A percentile compares a stretch with the other conserved stretches of the same genome.
Conservation (phyloP, 1,140 invertebrate genomes). For the Nasonia longicornis region DNA sequence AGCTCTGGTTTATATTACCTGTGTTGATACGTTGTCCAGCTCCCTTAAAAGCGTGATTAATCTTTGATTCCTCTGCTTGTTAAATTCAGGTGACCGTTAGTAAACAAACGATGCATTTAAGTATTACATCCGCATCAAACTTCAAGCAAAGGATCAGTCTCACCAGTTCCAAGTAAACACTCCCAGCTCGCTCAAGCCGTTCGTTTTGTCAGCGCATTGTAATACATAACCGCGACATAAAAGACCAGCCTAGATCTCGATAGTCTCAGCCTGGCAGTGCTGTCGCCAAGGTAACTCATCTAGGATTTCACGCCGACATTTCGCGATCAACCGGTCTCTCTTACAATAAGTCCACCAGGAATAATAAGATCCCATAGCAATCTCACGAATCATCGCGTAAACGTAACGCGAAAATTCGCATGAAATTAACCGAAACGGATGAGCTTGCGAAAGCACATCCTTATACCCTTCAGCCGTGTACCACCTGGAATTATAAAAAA, state of each 20-base stretch:
- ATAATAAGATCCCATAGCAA: neutral
- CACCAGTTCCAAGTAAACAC: neutral
- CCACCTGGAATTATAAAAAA: conserved; percentile 1
- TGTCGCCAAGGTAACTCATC: neutral
- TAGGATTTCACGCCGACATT: neutral
- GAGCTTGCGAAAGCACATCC: neutral
- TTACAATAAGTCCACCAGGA: neutral
- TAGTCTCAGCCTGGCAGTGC: neutral
- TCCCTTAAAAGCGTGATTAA: no score
- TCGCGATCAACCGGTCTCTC: neutral
- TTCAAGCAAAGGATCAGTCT: neutral
- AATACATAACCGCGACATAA: neutral
- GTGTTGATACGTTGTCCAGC: no score
- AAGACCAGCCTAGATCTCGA: neutral
- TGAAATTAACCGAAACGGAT: neutral
- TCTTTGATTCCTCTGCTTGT: no score
- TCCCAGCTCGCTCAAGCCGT: neutral
- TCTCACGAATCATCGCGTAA: neutral
- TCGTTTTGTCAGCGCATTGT: neutral
- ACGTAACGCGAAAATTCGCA: neutral
- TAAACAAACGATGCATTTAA: no score
- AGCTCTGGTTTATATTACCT: neutral
- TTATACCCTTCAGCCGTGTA: no score
- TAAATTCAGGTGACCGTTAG: no score
- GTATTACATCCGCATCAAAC: no score